A percentile compares a stretch with the other conserved stretches of the same genome.
Evolutionary conservation across 92 coral and sea anemone genomes (phyloP).

Genomic region (Zoanthus sociatus): DNA sequence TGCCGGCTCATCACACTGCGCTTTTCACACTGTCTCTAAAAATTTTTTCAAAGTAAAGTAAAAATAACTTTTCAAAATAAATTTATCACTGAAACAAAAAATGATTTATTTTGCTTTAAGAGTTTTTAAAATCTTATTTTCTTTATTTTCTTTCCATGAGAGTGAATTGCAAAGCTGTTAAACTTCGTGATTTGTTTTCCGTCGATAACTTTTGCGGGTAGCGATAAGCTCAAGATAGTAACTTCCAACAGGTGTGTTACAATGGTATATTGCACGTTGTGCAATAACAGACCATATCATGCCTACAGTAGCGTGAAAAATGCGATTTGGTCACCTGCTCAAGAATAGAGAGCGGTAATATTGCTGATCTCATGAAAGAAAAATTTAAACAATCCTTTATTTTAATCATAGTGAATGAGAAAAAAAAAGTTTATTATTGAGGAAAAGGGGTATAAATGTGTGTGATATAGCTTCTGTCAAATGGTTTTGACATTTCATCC

Average conservation of each 20-base stretch:
- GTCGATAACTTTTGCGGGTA: constrained; percentile 38
- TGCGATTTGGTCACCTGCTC: constrained; percentile 4
- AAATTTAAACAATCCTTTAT: too few relatives aligned
- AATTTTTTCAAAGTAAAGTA: neutral
- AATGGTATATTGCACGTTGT: constrained; percentile 25
- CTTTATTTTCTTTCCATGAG: constrained; percentile 3
- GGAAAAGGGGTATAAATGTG: too few relatives aligned
- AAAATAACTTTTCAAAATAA: neutral
- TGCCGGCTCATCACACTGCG: constrained; percentile 20
- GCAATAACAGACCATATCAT: constrained; percentile 46
- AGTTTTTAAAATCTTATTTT: neutral
- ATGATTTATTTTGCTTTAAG: neutral
- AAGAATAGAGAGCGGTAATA: too few relatives aligned
- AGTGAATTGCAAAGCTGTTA: neutral
- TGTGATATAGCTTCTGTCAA: too few relatives aligned
- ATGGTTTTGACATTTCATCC: too few relatives aligned
- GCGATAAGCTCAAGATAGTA: constrained; percentile 25
- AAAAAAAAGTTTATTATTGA: too few relatives aligned
- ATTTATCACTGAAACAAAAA: neutral
- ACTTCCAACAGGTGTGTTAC: constrained; percentile 28
- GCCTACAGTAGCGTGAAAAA: constrained; percentile 45
- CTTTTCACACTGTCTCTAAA: neutral
- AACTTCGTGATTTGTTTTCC: constrained; percentile 1
- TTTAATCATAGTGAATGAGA: too few relatives aligned
- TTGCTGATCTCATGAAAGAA: too few relatives aligned